These are phyloP conservation scores for Pseudopodoces humilis DNA, from an alignment of 2,113 vertebrate species.

Conservation along the genomic window DNA sequence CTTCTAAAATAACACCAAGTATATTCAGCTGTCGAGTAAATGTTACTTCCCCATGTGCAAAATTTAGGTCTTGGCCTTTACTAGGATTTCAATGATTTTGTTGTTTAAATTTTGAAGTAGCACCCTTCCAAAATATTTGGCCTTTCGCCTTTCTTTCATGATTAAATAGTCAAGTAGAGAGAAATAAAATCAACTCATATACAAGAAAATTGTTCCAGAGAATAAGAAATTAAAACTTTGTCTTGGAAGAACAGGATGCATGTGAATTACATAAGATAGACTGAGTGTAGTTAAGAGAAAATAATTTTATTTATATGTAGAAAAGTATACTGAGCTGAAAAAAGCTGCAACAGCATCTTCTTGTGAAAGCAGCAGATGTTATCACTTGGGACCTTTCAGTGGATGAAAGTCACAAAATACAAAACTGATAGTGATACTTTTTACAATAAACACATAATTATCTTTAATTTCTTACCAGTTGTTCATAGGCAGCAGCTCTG, in stretches of 20 bases:
- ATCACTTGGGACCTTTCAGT: not conserved
- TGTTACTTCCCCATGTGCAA: not conserved
- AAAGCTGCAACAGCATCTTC: not conserved
- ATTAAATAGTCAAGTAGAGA: not conserved
- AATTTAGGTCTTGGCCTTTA: not conserved
- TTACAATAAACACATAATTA: not conserved
- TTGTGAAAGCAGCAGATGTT: not conserved
- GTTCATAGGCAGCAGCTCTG: conserved; percentile 96
- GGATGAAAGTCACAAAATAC: not conserved
- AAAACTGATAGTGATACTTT: not conserved
- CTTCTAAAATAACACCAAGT: not conserved
- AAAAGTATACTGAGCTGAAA: not conserved
- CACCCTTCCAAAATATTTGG: not conserved
- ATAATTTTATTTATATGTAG: not conserved
- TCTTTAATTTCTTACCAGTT: conserved; percentile 82
- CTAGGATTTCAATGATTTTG: not conserved
- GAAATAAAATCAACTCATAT: not conserved
- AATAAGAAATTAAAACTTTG: not conserved
- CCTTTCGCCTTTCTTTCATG: not conserved
- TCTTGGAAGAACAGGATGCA: not conserved
- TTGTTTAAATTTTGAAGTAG: not conserved
- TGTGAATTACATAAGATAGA: not conserved
- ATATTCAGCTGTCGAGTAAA: not conserved
- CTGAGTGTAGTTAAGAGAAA: not conserved
- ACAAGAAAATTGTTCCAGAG: not conserved